Conservation (phyloP, 2,113 vertebrate species). For the Cepphus grylle region DNA sequence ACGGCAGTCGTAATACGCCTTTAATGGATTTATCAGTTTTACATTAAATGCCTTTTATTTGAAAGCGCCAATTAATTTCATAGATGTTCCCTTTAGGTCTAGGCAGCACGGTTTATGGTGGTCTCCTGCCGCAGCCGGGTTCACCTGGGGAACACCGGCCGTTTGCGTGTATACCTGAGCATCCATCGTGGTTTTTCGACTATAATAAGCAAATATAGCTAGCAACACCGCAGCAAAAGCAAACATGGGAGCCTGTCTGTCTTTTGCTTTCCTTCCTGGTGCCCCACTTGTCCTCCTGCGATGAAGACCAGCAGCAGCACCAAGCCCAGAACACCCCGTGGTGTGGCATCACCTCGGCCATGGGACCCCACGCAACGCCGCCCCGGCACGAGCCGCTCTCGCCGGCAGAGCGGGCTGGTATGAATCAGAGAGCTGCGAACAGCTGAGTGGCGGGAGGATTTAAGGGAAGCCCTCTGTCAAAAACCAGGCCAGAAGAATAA, state of each 20-base stretch:
- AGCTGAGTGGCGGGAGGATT: not conserved
- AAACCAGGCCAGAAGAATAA: not conserved
- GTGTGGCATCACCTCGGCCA: not conserved
- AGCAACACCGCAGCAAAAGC: not conserved
- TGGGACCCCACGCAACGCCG: not conserved
- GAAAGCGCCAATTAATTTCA: constrained; percentile 60
- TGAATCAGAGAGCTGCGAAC: constrained; percentile 20
- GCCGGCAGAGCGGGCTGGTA: not conserved
- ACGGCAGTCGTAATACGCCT: not conserved
- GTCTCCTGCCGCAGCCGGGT: not conserved
- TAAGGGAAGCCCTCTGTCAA: constrained; percentile 43
- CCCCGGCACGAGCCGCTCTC: not conserved
- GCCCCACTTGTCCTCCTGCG: not conserved
- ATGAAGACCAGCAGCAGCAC: not conserved
- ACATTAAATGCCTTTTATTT: constrained; percentile 58
- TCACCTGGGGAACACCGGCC: not conserved
- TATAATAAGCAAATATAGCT: not conserved
- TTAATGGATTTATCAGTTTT: constrained; percentile 67
- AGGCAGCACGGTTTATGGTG: not conserved
- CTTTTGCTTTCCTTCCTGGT: not conserved
- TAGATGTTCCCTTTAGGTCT: not conserved
- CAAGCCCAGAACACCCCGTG: not conserved
- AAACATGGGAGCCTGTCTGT: not conserved
- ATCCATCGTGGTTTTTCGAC: not conserved
- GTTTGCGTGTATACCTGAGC: not conserved